Conservation (phyloP, 2,113 vertebrate species). For the Osmerus eperlanus region DNA sequence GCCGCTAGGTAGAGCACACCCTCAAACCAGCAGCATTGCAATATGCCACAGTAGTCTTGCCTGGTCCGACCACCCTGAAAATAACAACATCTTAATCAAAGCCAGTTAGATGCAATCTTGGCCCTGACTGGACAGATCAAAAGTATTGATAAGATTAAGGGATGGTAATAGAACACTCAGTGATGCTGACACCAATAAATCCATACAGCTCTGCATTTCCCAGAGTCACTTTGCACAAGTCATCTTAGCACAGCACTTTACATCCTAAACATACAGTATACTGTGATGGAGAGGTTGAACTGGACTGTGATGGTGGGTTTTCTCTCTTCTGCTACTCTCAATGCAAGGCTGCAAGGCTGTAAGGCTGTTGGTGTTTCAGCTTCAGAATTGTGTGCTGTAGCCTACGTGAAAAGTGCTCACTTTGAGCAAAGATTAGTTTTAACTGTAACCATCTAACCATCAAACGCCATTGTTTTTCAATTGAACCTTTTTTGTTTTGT, state of each 20-base stretch:
- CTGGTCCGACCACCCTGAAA: background rate
- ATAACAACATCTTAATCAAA: conserved; percentile 22
- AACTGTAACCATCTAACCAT: too few relatives aligned
- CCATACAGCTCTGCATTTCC: conserved; percentile 5
- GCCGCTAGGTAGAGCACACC: conserved; percentile 9
- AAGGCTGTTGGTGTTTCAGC: too few relatives aligned
- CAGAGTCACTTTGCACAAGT: background rate
- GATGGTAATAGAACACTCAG: background rate
- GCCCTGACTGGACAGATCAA: conserved; percentile 5
- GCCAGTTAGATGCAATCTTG: conserved; percentile 11
- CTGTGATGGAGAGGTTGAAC: too few relatives aligned
- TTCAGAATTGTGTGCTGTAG: background rate
- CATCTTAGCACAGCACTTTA: background rate
- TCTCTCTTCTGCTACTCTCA: too few relatives aligned
- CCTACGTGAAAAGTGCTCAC: background rate
- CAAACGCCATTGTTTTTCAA: too few relatives aligned
- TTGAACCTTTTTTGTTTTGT: too few relatives aligned
- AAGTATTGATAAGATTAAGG: conserved; percentile 11
- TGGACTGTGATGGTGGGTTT: too few relatives aligned
- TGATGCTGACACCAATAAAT: conserved; percentile 12
- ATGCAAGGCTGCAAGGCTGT: too few relatives aligned
- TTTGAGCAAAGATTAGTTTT: too few relatives aligned
- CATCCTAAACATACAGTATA: background rate
- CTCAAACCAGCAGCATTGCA: conserved; percentile 4
- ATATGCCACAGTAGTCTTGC: conserved; percentile 8